phyloP scores from a whole-genome alignment of 2,797 vertebrate species.

The Sorex maritimensis region DNA sequence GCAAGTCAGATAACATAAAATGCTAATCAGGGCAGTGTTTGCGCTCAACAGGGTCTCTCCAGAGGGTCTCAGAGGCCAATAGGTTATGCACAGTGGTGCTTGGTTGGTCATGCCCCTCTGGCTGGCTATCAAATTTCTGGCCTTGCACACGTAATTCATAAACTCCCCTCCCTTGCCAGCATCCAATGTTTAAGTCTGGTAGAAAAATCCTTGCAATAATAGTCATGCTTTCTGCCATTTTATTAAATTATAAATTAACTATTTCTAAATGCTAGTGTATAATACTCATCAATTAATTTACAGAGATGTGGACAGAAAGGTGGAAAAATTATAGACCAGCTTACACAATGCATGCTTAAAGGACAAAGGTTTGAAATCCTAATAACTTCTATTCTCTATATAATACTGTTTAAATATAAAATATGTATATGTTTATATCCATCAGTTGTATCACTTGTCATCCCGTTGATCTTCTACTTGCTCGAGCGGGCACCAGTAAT shows the following conservation, averaged over 20 bases:
- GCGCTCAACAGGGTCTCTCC: too few species aligned
- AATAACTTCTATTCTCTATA: background rate
- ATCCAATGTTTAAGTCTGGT: slow-evolving; percentile 9
- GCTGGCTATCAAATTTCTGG: too few species aligned
- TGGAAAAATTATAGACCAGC: background rate
- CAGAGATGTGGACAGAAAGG: background rate
- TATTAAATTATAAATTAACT: slow-evolving; percentile 18
- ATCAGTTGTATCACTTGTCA: too few species aligned
- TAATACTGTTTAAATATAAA: background rate
- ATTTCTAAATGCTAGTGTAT: slow-evolving; percentile 22
- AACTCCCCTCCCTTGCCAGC: background rate
- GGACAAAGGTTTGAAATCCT: slow-evolving; percentile 9
- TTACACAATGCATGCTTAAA: slow-evolving; percentile 34
- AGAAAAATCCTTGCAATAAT: slow-evolving; percentile 39
- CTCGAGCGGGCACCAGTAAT: too few species aligned
- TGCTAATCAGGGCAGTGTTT: too few species aligned
- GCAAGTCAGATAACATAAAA: too few species aligned
- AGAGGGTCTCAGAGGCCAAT: too few species aligned
- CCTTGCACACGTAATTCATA: too few species aligned
- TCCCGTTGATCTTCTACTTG: too few species aligned
- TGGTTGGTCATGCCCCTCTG: too few species aligned
- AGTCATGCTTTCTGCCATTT: background rate
- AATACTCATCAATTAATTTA: slow-evolving; percentile 1
- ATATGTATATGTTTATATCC: too few species aligned
- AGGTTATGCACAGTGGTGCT: too few species aligned